Evolutionary conservation across 2,113 vertebrate genomes (phyloP).

Genomic region (Petroica traversi): DNA sequence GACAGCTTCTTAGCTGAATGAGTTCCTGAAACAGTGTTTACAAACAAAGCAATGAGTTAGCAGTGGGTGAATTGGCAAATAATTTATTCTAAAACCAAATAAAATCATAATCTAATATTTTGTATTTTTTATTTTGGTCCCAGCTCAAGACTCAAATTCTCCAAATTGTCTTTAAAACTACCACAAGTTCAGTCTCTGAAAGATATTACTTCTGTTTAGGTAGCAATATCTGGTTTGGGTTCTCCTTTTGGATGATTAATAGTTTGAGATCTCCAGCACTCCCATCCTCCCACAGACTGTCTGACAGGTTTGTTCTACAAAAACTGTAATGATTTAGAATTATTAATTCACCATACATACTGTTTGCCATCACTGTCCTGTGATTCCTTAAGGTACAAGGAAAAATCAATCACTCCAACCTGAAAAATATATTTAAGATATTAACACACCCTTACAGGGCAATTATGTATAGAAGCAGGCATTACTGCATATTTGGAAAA

Average conservation of each 20-base stretch:
- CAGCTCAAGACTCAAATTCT: neutral
- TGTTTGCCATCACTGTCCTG: slow-evolving; percentile 83
- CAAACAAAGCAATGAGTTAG: neutral
- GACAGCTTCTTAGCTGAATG: neutral
- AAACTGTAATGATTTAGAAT: neutral
- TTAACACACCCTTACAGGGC: neutral
- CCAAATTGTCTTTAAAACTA: neutral
- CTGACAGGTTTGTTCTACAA: neutral
- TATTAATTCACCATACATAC: slow-evolving; percentile 74
- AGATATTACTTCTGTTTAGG: neutral
- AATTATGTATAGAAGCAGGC: neutral
- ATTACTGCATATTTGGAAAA: neutral
- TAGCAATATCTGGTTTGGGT: neutral
- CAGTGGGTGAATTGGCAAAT: neutral
- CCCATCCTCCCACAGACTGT: neutral
- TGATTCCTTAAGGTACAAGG: slow-evolving; percentile 91
- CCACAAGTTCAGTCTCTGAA: neutral
- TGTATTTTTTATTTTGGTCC: neutral
- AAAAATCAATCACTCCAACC: slow-evolving; percentile 98
- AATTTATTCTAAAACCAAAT: neutral
- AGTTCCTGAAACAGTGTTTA: neutral
- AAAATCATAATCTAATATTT: neutral
- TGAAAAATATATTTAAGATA: slow-evolving; percentile 56
- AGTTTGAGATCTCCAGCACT: neutral
- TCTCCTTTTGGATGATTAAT: neutral